A percentile compares a stretch with the other conserved stretches of the same genome.
Evolutionary conservation across 1,140 invertebrate genomes (phyloP).

Genomic region (Drosophila seguyi): DNA sequence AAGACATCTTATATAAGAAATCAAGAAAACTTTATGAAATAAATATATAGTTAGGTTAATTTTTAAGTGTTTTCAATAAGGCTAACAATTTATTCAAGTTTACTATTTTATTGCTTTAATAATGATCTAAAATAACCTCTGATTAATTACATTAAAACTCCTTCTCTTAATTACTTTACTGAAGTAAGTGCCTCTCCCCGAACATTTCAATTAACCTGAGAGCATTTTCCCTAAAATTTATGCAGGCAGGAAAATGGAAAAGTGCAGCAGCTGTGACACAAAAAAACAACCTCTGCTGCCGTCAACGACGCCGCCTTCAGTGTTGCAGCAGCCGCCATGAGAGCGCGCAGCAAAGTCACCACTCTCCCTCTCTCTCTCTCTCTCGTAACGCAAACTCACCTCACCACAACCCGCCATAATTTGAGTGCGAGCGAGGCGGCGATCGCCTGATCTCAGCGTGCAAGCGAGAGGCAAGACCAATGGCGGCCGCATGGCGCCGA

Average conservation of each 20-base stretch:
- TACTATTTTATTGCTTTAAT: background rate
- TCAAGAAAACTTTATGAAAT: too few species aligned
- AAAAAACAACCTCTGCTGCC: slow-evolving; percentile 4
- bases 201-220: slow-evolving; percentile 23
- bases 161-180: background rate
- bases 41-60: background rate
- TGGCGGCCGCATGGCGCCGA: slow-evolving; percentile 66
- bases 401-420: slow-evolving; percentile 42
- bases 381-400: slow-evolving; percentile 14
- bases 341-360: slow-evolving; percentile 50
- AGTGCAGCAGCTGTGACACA: slow-evolving; percentile 38
- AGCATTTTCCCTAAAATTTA: slow-evolving; percentile 5
- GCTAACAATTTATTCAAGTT: background rate
- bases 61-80: background rate
- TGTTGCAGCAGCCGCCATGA: slow-evolving; percentile 29
- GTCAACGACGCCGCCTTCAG: background rate
- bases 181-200: background rate
- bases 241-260: background rate
- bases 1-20: too few species aligned
- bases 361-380: slow-evolving; percentile 2
- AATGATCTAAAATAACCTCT: too few species aligned
- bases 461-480: slow-evolving; percentile 74
- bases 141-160: background rate
- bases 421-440: slow-evolving; percentile 55
- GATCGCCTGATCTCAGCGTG: slow-evolving; percentile 49